phyloP scores from a whole-genome alignment of 2,888 invertebrate species.

The Eudemis profundana region DNA sequence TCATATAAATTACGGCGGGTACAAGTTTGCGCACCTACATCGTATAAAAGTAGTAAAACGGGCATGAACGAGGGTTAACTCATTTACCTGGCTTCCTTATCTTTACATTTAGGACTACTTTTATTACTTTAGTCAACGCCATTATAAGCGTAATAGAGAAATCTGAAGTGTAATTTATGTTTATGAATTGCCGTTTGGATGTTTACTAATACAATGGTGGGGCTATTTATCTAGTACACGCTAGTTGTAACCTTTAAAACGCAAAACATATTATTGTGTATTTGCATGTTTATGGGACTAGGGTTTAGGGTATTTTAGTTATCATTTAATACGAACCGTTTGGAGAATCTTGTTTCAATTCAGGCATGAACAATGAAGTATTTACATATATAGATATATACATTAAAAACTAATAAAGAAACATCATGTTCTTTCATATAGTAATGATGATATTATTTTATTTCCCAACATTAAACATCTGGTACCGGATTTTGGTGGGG shows the following conservation, averaged over 20 bases:
- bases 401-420: no score
- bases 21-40: conserved; percentile 52
- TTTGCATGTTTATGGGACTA: conserved; percentile 26
- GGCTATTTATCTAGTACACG: conserved; percentile 20
- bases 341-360: no score
- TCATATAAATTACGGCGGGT: conserved; percentile 58
- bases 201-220: conserved; percentile 1
- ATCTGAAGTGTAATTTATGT: conserved; percentile 37
- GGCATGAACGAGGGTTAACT: conserved; percentile 55
- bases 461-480: no score
- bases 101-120: conserved; percentile 54
- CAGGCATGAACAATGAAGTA: no score
- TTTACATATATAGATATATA: no score
- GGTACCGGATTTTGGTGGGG: no score
- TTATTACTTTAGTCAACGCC: conserved; percentile 47
- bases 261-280: no score
- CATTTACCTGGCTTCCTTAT: conserved; percentile 56
- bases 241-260: conserved; percentile 2
- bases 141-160: conserved; percentile 43
- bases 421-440: no score
- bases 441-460: no score
- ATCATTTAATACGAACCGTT: conserved; percentile 4
- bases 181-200: conserved; percentile 36
- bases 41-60: conserved; percentile 66
- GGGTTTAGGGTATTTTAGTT: conserved; percentile 7